phyloP scores from a whole-genome alignment of 2,113 vertebrate genomes.

The Oryzias celebensis region DNA sequence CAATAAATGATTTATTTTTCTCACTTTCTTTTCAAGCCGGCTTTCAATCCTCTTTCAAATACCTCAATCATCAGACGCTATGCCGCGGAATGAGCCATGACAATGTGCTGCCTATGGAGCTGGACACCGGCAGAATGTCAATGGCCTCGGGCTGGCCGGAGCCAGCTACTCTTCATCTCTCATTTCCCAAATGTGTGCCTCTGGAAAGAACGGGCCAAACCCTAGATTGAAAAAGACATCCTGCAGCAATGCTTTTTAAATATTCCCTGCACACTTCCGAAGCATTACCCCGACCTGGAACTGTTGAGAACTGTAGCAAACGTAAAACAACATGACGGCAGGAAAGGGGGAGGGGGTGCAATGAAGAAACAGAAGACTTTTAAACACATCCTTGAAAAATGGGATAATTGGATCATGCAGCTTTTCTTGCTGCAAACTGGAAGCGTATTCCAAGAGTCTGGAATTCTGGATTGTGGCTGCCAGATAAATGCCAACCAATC shows the following conservation, averaged over 20 bases:
- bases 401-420: constrained; percentile 13
- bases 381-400: constrained; percentile 9
- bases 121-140: constrained; percentile 68
- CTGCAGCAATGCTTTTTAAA: constrained; percentile 41
- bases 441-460: constrained; percentile 3
- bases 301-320: constrained; percentile 20
- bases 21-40: constrained; percentile 12
- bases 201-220: constrained; percentile 39
- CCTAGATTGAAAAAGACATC: constrained; percentile 49
- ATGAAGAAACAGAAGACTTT: neutral
- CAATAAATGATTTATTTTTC: neutral
- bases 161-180: constrained; percentile 56
- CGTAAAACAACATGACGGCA: constrained; percentile 6
- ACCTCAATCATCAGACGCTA: constrained; percentile 65
- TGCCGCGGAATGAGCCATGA: constrained; percentile 58
- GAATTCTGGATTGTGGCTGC: constrained; percentile 3
- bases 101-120: constrained; percentile 71
- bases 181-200: constrained; percentile 63
- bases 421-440: constrained; percentile 10
- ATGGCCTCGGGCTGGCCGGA: constrained; percentile 52
- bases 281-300: constrained; percentile 30
- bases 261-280: constrained; percentile 43
- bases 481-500: constrained; percentile 15
- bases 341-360: neutral
- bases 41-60: constrained; percentile 45